Percentiles rank a stretch among this genome's conserved stretches.
Conservation (phyloP, 1,140 invertebrate species). For the Tetragnatha versicolor region DNA sequence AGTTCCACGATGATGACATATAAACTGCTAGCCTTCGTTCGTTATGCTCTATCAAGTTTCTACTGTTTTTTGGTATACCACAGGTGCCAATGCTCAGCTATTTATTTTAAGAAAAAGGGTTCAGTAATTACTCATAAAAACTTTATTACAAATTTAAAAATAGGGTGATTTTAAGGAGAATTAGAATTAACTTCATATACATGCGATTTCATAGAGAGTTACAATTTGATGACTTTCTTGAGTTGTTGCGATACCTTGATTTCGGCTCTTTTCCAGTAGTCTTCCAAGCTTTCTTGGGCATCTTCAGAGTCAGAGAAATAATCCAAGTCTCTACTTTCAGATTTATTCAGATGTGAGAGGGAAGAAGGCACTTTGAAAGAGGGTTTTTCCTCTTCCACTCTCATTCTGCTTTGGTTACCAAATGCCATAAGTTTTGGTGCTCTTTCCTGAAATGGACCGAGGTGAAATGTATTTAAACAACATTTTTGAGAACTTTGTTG, state of each 20-base stretch:
- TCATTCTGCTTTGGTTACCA: not conserved
- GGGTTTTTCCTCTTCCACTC: constrained; percentile 15
- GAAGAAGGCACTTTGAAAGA: not conserved
- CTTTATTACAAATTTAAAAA: too few relatives aligned
- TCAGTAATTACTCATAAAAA: too few relatives aligned
- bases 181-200: not conserved
- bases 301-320: not conserved
- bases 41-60: too few relatives aligned
- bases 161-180: not conserved
- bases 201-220: not conserved
- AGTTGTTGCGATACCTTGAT: constrained; percentile 5
- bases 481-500: not conserved
- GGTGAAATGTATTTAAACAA: not conserved
- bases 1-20: too few relatives aligned
- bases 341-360: not conserved
- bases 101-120: too few relatives aligned
- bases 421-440: not conserved
- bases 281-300: constrained; percentile 21
- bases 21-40: too few relatives aligned
- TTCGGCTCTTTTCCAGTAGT: constrained; percentile 21
- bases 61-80: too few relatives aligned
- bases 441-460: not conserved
- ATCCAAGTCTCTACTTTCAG: not conserved
- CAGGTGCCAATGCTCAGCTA: too few relatives aligned
- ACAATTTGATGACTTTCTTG: not conserved